phyloP scores from a whole-genome alignment of 2,797 vertebrate genomes.

The Poeciliopsis infans region DNA sequence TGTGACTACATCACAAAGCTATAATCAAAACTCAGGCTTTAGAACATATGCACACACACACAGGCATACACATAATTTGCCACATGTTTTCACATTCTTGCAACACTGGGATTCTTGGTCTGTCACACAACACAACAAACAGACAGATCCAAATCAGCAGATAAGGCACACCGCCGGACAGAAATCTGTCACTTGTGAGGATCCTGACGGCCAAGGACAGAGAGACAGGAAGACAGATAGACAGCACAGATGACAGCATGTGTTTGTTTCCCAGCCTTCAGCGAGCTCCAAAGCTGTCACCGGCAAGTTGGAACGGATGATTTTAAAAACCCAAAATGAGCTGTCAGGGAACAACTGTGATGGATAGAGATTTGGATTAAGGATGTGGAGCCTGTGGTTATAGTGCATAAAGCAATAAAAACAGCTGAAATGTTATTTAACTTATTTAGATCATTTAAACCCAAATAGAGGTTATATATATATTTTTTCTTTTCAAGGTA shows the following conservation, averaged over 20 bases:
- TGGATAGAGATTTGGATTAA: slow-evolving; percentile 41
- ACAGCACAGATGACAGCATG: slow-evolving; percentile 52
- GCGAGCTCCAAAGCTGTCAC: slow-evolving; percentile 58
- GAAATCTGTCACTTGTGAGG: slow-evolving; percentile 67
- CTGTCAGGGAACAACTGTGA: slow-evolving; percentile 62
- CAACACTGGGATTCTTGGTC: slow-evolving; percentile 48
- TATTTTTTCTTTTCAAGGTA: slow-evolving; percentile 4
- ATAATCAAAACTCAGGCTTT: slow-evolving; percentile 64
- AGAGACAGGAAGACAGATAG: slow-evolving; percentile 35
- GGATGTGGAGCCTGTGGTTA: slow-evolving; percentile 4
- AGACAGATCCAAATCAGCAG: slow-evolving; percentile 61
- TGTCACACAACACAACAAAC: slow-evolving; percentile 46
- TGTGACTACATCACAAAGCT: slow-evolving; percentile 55
- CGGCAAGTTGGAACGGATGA: slow-evolving; percentile 60
- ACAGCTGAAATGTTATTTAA: background rate
- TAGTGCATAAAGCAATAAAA: background rate
- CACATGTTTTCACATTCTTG: slow-evolving; percentile 38
- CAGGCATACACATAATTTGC: slow-evolving; percentile 20
- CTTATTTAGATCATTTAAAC: background rate
- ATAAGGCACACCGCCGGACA: slow-evolving; percentile 59
- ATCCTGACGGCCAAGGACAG: slow-evolving; percentile 50
- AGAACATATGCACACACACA: slow-evolving; percentile 47
- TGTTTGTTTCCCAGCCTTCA: slow-evolving; percentile 62
- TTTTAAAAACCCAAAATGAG: slow-evolving; percentile 60
- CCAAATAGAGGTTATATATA: background rate